Percentiles rank a stretch among this genome's conserved stretches.
phyloP scores from a whole-genome alignment of 2,113 vertebrate species.

The Neogobius melanostomus region DNA sequence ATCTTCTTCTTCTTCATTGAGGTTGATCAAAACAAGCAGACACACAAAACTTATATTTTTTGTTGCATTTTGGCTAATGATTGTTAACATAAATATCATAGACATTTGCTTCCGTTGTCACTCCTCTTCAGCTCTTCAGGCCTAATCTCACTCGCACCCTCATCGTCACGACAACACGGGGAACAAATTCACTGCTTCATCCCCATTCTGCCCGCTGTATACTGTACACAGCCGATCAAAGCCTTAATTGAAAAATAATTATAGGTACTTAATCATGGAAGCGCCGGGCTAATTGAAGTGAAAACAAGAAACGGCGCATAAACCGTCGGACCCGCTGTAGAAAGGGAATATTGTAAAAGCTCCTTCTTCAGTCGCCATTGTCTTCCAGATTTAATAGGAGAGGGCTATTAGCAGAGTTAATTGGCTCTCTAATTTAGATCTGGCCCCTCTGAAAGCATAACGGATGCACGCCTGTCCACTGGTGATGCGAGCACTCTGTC shows the following conservation, averaged over 20 bases:
- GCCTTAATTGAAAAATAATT: slow-evolving; percentile 99
- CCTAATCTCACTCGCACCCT: slow-evolving; percentile 70
- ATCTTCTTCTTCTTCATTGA: too few relatives aligned
- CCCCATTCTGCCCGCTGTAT: slow-evolving; percentile 74
- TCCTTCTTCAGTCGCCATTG: slow-evolving; percentile 96
- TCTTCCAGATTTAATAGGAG: slow-evolving; percentile 99
- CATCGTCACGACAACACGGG: slow-evolving; percentile 72
- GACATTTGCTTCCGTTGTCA: slow-evolving; percentile 39
- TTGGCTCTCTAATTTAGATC: slow-evolving; percentile 99
- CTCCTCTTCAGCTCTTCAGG: slow-evolving; percentile 50
- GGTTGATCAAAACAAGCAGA: too few relatives aligned
- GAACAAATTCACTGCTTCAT: slow-evolving; percentile 77
- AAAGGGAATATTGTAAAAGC: slow-evolving; percentile 97
- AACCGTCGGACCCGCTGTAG: slow-evolving; percentile 89
- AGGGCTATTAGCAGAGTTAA: slow-evolving; percentile 99
- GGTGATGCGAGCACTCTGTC: slow-evolving; percentile 94
- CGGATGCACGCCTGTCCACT: slow-evolving; percentile 88
- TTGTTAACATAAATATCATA: neutral
- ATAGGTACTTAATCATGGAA: slow-evolving; percentile 99
- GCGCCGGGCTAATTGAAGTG: slow-evolving; percentile 97
- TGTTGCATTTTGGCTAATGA: too few relatives aligned
- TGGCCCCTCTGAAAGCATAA: slow-evolving; percentile 96
- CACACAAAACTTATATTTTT: too few relatives aligned
- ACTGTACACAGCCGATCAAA: slow-evolving; percentile 92
- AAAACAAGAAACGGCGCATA: slow-evolving; percentile 90